phyloP scores from a whole-genome alignment of 2,797 vertebrate species.

The Macroramphosus scolopax region DNA sequence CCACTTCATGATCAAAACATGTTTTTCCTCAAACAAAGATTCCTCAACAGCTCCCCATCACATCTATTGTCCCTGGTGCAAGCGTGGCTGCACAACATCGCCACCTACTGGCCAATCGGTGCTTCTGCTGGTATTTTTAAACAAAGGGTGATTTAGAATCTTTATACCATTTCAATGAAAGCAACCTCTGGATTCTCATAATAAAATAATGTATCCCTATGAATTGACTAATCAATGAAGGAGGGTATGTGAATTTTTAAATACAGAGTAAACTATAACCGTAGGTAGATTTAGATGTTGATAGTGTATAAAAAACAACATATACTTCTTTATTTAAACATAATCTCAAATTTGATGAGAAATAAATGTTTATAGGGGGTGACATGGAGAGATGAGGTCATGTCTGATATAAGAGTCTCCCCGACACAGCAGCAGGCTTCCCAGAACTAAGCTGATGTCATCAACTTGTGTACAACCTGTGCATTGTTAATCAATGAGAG shows the following conservation, averaged over 20 bases:
- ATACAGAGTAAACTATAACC: background rate
- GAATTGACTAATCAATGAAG: too few relatives aligned
- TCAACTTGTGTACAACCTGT: conserved; percentile 42
- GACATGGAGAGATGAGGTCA: conserved; percentile 59
- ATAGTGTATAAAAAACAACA: background rate
- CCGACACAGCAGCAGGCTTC: conserved; percentile 43
- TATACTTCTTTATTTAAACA: background rate
- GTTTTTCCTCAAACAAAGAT: conserved; percentile 69
- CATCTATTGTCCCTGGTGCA: conserved; percentile 57
- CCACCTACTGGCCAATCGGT: conserved; percentile 60
- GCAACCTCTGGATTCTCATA: background rate
- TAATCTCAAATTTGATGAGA: background rate
- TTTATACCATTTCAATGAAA: background rate
- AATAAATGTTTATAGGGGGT: conserved; percentile 1
- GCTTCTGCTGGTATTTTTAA: conserved; percentile 13
- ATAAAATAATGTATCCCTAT: background rate
- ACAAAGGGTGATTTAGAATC: conserved; percentile 63
- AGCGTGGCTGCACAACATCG: conserved; percentile 17
- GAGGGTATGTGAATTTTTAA: background rate
- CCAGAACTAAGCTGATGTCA: conserved; percentile 72
- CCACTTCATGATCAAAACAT: conserved; percentile 63
- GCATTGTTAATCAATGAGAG: conserved; percentile 43
- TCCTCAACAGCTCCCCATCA: conserved; percentile 60
- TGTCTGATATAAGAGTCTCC: conserved; percentile 60
- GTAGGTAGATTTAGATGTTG: background rate